Conservation (phyloP, 2,888 invertebrate species). For the Polymixis lichenea region DNA sequence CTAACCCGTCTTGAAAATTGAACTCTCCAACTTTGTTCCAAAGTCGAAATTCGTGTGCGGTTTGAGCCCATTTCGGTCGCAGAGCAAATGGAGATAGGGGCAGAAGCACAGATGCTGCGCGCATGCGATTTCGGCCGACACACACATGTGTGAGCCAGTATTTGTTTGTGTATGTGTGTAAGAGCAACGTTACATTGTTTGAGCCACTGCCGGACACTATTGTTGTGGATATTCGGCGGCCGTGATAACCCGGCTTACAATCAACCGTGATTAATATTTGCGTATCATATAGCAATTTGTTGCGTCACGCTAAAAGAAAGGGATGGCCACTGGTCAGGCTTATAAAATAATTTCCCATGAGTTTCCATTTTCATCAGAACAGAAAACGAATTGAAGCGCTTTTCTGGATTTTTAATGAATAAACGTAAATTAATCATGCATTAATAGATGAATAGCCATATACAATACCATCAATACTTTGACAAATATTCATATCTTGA, state of each 20-base stretch:
- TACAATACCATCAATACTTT: background rate
- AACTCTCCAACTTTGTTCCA: conserved; percentile 44
- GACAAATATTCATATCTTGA: background rate
- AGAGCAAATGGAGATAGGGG: conserved; percentile 77
- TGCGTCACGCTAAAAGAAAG: conserved; percentile 58
- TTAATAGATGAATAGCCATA: no score
- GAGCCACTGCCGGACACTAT: conserved; percentile 82
- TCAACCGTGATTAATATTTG: conserved; percentile 78
- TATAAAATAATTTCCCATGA: conserved; percentile 39
- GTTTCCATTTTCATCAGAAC: conserved; percentile 26
- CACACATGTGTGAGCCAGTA: conserved; percentile 68
- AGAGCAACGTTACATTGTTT: conserved; percentile 81
- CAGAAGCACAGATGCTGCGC: conserved; percentile 88
- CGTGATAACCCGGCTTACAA: conserved; percentile 78
- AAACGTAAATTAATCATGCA: background rate
- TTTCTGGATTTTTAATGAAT: background rate
- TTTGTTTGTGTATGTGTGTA: conserved; percentile 72
- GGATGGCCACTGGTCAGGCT: conserved; percentile 17
- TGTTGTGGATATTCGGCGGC: conserved; percentile 81
- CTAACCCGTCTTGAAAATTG: conserved; percentile 39
- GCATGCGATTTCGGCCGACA: conserved; percentile 83
- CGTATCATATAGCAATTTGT: conserved; percentile 58
- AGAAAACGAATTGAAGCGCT: background rate
- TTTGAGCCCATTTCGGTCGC: conserved; percentile 65
- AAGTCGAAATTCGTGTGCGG: conserved; percentile 51